A percentile compares a stretch with the other conserved stretches of the same genome.
Conservation (phyloP, 37 sponge, comb jelly and placozoan genomes). For the Beroe forskalii region DNA sequence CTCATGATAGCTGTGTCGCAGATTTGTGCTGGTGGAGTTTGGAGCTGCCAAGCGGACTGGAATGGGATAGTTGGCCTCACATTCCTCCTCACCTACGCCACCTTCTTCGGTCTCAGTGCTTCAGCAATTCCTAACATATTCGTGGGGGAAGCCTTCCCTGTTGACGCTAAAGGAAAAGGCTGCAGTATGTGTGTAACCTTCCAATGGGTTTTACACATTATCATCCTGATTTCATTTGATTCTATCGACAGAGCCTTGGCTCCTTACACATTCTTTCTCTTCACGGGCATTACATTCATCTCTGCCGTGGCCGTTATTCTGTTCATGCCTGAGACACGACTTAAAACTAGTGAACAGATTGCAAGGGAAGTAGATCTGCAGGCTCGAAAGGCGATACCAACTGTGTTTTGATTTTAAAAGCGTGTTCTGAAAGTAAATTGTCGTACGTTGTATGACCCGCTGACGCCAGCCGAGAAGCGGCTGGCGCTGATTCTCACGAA, state of each 20-base stretch:
- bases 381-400: not conserved
- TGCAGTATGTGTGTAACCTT: not conserved
- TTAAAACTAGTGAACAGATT: not conserved
- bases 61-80: not conserved
- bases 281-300: not conserved
- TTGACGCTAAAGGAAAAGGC: not conserved
- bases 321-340: not conserved
- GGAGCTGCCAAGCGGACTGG: not conserved
- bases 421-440: too few species aligned
- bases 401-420: not conserved
- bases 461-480: too few species aligned
- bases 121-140: not conserved
- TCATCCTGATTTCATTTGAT: not conserved
- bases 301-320: not conserved
- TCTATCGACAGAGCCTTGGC: not conserved
- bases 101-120: not conserved
- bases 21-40: not conserved
- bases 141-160: not conserved
- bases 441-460: not conserved
- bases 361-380: not conserved
- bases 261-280: not conserved
- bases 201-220: not conserved
- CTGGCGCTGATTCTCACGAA: too few species aligned
- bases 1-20: not conserved
- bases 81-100: not conserved